Base-by-base conservation (phyloP, 2,113 vertebrate genomes). In the Tiliqua scincoides region DNA sequence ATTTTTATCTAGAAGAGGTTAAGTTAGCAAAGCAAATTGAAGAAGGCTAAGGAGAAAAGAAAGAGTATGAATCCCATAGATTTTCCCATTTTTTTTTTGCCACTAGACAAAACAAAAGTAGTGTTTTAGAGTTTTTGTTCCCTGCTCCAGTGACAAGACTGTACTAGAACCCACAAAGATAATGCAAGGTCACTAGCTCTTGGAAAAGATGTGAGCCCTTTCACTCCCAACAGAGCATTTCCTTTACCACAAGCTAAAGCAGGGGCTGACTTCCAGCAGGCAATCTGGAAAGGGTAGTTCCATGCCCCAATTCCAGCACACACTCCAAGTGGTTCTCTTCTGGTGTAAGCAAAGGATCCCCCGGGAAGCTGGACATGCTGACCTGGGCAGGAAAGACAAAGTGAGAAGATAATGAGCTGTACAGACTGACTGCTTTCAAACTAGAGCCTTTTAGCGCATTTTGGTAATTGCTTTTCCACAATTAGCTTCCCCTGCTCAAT, bases 281-380 rank as follows among this genome's bases (percentile, higher is more conserved):
- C 98, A 1, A 98, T 96, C 96, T 96, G 97, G 88, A 99, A 97
- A 82, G 99, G 99, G 91, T 96, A 99, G 93, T 99, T 99, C 97
- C 97, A 99, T 0, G 99, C 99, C 37, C 99, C 99, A 14, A 99
- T 99, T 3, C 99, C 99, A 73, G 95, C 98, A 72, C 99, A 99
- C 27, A 99, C 98, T 0, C 99, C 99, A 0, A 99, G 97, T 0
- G 99, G 97, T 79, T 99, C 99, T 89, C 98, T 96, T 43, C 98
- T 96, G 65, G 98, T 98, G 68, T 99, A 99, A 0, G 97, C 98
- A 85, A 99, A 99, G 10, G 97, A 96, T 48, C 98, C 98, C 0
- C 97, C 97, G 0, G 98, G 95, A 52, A 99, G 98, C 79, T 99
- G 98, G 90, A 99, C 12, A 25, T 99, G 98, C 90, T 99, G 98